Conservation (phyloP, 1,140 invertebrate genomes). For the Drosophila nigromelanica region DNA sequence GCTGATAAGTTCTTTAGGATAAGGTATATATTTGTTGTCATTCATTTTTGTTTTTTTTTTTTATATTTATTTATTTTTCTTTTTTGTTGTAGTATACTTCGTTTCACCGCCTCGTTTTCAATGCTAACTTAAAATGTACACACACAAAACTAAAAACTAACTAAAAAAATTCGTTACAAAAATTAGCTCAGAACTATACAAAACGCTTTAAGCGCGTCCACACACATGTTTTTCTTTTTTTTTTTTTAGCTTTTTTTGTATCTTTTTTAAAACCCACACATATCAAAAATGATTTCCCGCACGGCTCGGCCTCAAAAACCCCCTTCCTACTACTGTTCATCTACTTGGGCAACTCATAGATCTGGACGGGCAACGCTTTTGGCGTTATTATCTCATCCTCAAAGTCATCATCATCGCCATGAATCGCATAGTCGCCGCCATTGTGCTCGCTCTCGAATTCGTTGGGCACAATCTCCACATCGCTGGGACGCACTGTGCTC, state of each 20-base stretch:
- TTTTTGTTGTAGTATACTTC: constrained; percentile 67
- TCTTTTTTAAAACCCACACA: constrained; percentile 34
- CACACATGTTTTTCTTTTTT: constrained; percentile 28
- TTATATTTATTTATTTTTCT: constrained; percentile 19
- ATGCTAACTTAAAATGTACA: constrained; percentile 76
- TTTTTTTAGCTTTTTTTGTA: constrained; percentile 10
- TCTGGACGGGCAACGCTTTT: constrained; percentile 82
- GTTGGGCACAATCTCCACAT: constrained; percentile 84
- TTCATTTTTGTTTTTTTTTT: constrained; percentile 27
- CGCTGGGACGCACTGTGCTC: constrained; percentile 64
- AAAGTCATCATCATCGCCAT: constrained; percentile 80
- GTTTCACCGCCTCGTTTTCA: constrained; percentile 71
- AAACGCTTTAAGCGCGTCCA: constrained; percentile 71
- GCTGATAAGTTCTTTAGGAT: constrained; percentile 68
- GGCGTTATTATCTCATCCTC: constrained; percentile 84
- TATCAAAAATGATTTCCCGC: constrained; percentile 12
- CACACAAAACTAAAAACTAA: constrained; percentile 67
- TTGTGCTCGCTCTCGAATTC: constrained; percentile 79
- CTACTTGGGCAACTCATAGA: constrained; percentile 82
- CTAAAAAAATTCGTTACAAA: constrained; percentile 68
- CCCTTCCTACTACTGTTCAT: background rate
- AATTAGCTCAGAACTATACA: constrained; percentile 80
- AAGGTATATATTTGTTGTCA: constrained; percentile 34
- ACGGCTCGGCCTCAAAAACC: constrained; percentile 38
- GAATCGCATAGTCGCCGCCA: constrained; percentile 76